Conservation (phyloP, 1,140 invertebrate genomes). For the Lordiphosa stackelbergi region DNA sequence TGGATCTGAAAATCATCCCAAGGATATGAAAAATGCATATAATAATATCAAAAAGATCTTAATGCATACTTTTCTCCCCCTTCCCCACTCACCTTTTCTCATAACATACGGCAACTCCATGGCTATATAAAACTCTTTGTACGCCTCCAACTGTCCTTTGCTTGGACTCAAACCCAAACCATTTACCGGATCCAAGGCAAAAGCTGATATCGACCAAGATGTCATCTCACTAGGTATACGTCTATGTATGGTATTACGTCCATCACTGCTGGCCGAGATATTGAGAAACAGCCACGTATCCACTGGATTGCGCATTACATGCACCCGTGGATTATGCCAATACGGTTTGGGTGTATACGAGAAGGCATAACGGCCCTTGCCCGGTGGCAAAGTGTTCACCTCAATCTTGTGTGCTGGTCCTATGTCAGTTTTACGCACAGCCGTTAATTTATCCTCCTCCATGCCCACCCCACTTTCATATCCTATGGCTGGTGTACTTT, state of each 20-base stretch:
- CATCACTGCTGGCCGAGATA: conserved; percentile 82
- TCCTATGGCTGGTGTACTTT: conserved; percentile 45
- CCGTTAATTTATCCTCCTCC: conserved; percentile 65
- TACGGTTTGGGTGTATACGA: conserved; percentile 89
- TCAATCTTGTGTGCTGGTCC: conserved; percentile 76
- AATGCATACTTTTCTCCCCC: no score
- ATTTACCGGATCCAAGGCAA: conserved; percentile 90
- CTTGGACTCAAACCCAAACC: conserved; percentile 89
- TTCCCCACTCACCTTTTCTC: conserved; percentile 81
- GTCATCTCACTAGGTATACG: conserved; percentile 92
- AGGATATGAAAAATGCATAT: no score
- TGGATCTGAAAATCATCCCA: no score
- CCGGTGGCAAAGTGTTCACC: conserved; percentile 86
- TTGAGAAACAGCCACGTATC: conserved; percentile 92
- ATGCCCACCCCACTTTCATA: conserved; percentile 30
- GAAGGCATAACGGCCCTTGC: conserved; percentile 93
- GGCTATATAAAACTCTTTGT: conserved; percentile 92
- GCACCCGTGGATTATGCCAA: conserved; percentile 87
- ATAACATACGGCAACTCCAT: conserved; percentile 91
- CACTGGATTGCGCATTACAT: conserved; percentile 85
- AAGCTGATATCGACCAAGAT: conserved; percentile 94
- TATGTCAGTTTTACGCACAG: conserved; percentile 74
- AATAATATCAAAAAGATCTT: no score
- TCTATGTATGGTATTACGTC: conserved; percentile 76
- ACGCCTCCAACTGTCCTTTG: conserved; percentile 87